Evolutionary conservation across 1,140 invertebrate species (phyloP), one percentile per base, ranked within the genome.

Genomic region (Physella acuta): DNA sequence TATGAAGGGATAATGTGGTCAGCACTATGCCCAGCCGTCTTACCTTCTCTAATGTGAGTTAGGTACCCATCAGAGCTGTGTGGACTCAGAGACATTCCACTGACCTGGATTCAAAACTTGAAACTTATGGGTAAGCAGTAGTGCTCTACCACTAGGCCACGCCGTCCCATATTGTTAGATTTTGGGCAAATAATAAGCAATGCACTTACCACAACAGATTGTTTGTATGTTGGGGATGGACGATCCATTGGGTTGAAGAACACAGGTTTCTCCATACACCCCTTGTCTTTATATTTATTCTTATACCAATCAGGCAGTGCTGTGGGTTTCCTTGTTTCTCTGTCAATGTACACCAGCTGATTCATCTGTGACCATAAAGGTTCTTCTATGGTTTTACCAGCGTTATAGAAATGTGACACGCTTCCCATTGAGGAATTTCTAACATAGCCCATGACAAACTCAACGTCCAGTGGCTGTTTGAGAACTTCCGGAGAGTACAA

Each of bases 341-440:
- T 56, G 63, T 73, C 56, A 11, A 73, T 55, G 20, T 49, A 30
- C 17, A 73, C 56, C 33, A 67, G 24, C 67, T 73, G 63, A 8
- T 30, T 44, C 2, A 53, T 26, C 16, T 64, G 28, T 64, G 44
- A 31, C 44, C 39, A 64, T 30, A 64, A 33, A 11, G 60, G 60
- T 2, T 52, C 17, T 3, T 49, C 3, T n/a, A n/a, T n/a, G 26
- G 24, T 16, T 16, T 52, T 4, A 2, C 31, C 62, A 17, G 39
- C 20, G 1, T 11, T 28, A 20, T 26, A 64, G 28, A 64, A 64
- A 11, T 49, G 26, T 17, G 44, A 51, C 8, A 64, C 49, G 28
- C 30, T 52, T n/a, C 39, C 39, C 1, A 64, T 24, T 0, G 62
- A 64, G 36, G 62, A 64, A 17, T 64, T 64, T 0, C 62, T 49